Evolutionary conservation across 2,113 vertebrate species (phyloP).

Genomic region (Ochotona princeps): DNA sequence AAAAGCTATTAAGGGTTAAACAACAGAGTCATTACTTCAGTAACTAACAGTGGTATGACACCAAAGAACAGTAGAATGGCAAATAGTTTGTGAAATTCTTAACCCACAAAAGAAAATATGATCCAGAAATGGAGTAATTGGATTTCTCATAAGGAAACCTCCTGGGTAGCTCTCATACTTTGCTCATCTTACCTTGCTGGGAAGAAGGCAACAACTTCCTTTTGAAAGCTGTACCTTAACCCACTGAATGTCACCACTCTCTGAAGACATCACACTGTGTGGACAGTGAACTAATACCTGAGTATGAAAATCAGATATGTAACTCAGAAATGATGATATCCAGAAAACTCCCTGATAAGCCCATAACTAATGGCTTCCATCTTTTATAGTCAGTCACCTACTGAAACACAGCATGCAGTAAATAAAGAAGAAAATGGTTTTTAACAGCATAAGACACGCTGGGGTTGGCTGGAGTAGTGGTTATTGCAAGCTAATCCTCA

Average conservation of each 20-base stretch:
- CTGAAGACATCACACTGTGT: neutral
- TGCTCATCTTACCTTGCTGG: neutral
- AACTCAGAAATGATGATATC: slow-evolving; percentile 22
- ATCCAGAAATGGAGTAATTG: slow-evolving; percentile 19
- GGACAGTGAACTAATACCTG: neutral
- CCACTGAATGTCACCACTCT: neutral
- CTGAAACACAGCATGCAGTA: neutral
- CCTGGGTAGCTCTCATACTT: neutral
- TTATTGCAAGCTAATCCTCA: too few relatives aligned
- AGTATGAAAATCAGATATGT: neutral
- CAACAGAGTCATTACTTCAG: neutral
- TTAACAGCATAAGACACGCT: neutral
- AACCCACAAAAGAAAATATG: neutral
- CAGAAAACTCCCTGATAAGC: slow-evolving; percentile 28
- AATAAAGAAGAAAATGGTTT: neutral
- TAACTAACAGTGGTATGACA: neutral
- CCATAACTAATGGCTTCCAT: neutral
- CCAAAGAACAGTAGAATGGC: neutral
- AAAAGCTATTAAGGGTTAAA: slow-evolving; percentile 36
- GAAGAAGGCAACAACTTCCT: neutral
- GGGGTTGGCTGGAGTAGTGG: too few relatives aligned
- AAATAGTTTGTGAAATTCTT: neutral
- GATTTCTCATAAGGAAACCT: slow-evolving; percentile 1
- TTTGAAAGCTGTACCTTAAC: slow-evolving; percentile 3
- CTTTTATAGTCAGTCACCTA: neutral